Conservation (phyloP, 2,113 vertebrate species). For the Ophthalmolycus amberensis region DNA sequence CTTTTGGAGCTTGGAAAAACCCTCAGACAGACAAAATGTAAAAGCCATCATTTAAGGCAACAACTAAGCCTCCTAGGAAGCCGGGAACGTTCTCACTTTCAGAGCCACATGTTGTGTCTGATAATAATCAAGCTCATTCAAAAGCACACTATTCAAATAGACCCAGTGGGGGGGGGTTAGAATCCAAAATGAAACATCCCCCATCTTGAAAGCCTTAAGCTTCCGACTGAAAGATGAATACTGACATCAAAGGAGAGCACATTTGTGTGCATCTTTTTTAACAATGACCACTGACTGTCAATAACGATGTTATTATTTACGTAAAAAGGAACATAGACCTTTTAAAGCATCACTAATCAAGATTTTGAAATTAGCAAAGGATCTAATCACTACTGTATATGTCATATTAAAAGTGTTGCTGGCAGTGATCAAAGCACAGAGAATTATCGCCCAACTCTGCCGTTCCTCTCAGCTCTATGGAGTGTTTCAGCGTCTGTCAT, state of each 20-base stretch:
- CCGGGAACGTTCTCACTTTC: conserved; percentile 35
- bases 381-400: not conserved
- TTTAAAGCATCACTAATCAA: conserved; percentile 10
- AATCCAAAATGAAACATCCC: conserved; percentile 53
- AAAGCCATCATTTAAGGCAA: conserved; percentile 49
- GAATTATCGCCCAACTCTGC: conserved; percentile 1
- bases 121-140: conserved; percentile 63
- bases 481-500: not conserved
- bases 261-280: conserved; percentile 20
- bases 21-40: conserved; percentile 33
- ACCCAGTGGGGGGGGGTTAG: conserved; percentile 33
- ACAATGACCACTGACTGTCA: conserved; percentile 26
- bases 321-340: not conserved
- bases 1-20: conserved; percentile 30
- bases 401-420: conserved; percentile 7
- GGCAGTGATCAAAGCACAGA: not conserved
- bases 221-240: conserved; percentile 32
- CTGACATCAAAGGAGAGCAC: conserved; percentile 49
- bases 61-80: conserved; percentile 34
- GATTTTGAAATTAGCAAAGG: not conserved
- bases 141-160: conserved; percentile 54
- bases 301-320: not conserved
- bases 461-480: conserved; percentile 11
- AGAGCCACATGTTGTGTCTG: conserved; percentile 57
- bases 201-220: conserved; percentile 62